Evolutionary conservation across 2,113 vertebrate genomes (phyloP), one percentile per base, ranked within the genome.

Genomic region (Corythaeola cristata): DNA sequence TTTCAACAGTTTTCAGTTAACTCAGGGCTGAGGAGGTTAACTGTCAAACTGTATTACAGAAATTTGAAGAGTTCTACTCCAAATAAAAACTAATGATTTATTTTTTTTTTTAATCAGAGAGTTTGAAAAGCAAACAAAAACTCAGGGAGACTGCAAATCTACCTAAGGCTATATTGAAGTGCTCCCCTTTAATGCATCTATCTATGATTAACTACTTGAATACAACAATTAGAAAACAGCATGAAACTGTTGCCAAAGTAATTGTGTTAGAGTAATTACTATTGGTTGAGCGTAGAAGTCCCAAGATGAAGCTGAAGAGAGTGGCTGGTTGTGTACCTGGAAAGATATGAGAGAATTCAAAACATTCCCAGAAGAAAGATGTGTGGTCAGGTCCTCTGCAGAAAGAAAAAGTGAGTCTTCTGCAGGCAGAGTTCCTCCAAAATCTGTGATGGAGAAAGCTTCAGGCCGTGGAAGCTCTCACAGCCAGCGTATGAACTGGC

Each of bases 1-100:
- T 90, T 92, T 88, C 67, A 73, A 88, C 33, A 73, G 32, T 69
- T 85, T 90, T 85, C 71, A 85, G 74, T 88, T 93, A 94, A 91
- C 77, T 53, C 71, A 68, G 66, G 85, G 49, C 33, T 2, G 6
- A 94, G 78, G 11, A 95, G 62, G 95, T 93, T 95, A 94, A 85
- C 44, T 67, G 44, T 33, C 32, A 91, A 90, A 82, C 23, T 88
- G 28, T 47, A n/a, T 78, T n/a, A n/a, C 22, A 79, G 66, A 93
- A 72, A 88, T 79, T 30, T 76, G 20, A 78, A 59, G 39, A 79
- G n/a, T 56, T 33, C 12, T 79, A 35, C 30, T 60, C 39, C 28
- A 88, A 94, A 85, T 59, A 85, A 62, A 88, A 90, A 58, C 15
- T 24, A 81, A 91, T 44, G 41, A 44, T 44, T 14, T 44, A 44